Evolutionary conservation across 2,113 vertebrate species (phyloP), one percentile per base, ranked within the genome.

Genomic region (Martes martes): DNA sequence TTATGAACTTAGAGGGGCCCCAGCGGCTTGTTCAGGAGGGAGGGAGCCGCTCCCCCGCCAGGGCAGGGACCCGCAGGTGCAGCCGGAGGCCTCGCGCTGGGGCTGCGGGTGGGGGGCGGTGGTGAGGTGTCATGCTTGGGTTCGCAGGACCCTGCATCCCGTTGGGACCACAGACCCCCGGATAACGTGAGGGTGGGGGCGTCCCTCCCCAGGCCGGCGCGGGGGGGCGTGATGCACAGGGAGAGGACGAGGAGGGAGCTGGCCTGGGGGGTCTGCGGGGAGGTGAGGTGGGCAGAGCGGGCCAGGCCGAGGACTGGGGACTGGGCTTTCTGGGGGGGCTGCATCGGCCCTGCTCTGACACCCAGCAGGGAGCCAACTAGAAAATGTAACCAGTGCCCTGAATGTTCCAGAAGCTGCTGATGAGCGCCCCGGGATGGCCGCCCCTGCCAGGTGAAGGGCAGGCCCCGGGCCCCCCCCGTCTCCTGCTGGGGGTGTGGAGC

Each of bases 301-400:
- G 84, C 18, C 63, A 0, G 0, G 73, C 92, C 73, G 73, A 0
- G n/a, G 21, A 88, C 23, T 0, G 6, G 96, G 96, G 52, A 47
- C 23, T 33, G 69, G 28, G 67, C 28, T 71, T 28, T 28, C 7
- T 1, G 11, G 15, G n/a, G 26, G 97, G 93, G 71, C 45, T 55
- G 91, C 93, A 71, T 95, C 97, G 96, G 97, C 96, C 96, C 98
- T 85, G 96, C 88, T 31, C 96, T 96, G 98, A 98, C 98, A 97
- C 96, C n/a, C 95, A 50, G 98, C 96, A 93, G 98, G 98, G 97
- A 97, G 98, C 98, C 98, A 98, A 98, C 98, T 99, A 99, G 98
- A 97, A 98, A 97, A 83, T 93, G 11, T 0, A 14, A 95, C 73
- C 97, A 76, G 96, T 33, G 86, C 23, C 36, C 36, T 92, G 97